Base-by-base conservation (phyloP, 2,888 invertebrate genomes). In the Pseudanteris insignis region DNA sequence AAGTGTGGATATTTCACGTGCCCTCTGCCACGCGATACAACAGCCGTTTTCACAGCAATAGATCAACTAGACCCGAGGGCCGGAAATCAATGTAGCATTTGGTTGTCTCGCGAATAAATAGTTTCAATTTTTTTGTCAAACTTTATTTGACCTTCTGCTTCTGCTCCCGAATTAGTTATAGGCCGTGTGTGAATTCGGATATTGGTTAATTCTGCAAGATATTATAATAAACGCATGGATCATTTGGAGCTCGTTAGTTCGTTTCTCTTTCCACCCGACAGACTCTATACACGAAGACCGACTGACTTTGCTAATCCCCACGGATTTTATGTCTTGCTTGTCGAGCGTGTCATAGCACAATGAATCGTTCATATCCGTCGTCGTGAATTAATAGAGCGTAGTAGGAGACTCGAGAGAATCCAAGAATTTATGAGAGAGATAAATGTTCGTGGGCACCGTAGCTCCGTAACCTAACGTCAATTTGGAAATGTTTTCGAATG, bases 361-460 rank as follows among this genome's bases (percentile, higher is more conserved):
- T 65, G 64, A 65, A 68, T 51, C 63, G 65, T 57, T 59, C 65
- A 55, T 54, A 58, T 53, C 60, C 66, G 63, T 65, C 66, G 66
- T 64, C 60, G 54, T 62, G 63, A 66, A 70, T 69, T 70, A 69
- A 69, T 68, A 68, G 67, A 68, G 67, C 68, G 58, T 60, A 48
- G 58, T 61, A 50, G 59, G 59, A 40, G 59, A 51, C 66, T 65
- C 68, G 47, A 30, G 65, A 64, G 66, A 54, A 64, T 62, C 53
- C 51, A 57, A 47, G 58, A 58, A 54, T 48, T 53, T 48, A 38
- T 53, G 46, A 37, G 36, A 48, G 48, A 57, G 53, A 58, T 48
- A 48, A 58, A 63, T 54, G 53, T 58, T 58, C 47, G 34, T 21
- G 25, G 24, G 37, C 36, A 38, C 38, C 10, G 37, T 41, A 41